phyloP scores from a whole-genome alignment of 2,797 vertebrate species.

The Clamator glandarius region DNA sequence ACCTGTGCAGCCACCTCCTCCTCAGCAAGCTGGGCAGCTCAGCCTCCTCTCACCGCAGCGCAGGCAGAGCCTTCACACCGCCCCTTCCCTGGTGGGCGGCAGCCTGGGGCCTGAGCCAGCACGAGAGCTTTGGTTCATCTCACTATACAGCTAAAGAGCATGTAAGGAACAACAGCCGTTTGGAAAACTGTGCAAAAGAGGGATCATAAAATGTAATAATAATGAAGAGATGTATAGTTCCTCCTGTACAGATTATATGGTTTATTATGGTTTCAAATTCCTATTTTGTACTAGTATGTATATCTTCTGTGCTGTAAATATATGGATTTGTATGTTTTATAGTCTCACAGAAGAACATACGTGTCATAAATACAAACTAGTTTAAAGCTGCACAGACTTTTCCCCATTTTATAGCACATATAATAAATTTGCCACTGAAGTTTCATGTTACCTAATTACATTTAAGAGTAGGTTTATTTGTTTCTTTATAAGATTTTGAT shows the following conservation, averaged over 20 bases:
- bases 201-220: neutral
- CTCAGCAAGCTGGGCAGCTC: neutral
- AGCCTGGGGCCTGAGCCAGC: rapidly evolving
- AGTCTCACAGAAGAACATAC: neutral
- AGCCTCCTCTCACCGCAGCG: rapidly evolving
- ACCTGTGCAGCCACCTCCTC: neutral
- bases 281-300: neutral
- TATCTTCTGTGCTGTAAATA: neutral
- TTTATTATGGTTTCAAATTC: neutral
- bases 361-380: neutral
- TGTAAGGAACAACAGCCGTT: neutral
- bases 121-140: neutral
- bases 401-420: neutral
- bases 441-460: neutral
- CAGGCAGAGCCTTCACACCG: neutral
- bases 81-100: neutral
- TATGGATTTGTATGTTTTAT: neutral
- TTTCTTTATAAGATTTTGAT: neutral
- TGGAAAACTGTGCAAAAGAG: neutral
- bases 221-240: neutral
- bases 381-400: neutral
- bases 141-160: rapidly evolving
- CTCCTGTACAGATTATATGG: neutral
- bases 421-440: neutral
- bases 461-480: neutral